These are phyloP conservation scores for Orcinus orca DNA, from an alignment of 2,113 vertebrate species.

Conservation along the genomic window DNA sequence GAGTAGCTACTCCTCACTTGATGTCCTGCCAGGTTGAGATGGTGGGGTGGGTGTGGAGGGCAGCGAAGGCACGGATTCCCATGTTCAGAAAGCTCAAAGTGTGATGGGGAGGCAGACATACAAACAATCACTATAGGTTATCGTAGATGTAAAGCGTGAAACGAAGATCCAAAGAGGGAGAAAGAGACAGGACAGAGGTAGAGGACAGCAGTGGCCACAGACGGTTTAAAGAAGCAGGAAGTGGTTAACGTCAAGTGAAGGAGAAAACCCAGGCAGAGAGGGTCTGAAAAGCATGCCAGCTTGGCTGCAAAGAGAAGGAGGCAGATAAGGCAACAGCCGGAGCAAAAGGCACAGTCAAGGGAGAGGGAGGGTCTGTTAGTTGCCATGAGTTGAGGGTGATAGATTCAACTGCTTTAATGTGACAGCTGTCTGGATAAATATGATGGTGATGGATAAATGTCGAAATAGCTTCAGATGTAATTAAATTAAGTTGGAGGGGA, in stretches of 20 bases:
- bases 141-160: not conserved
- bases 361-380: not conserved
- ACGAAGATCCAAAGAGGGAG: not conserved
- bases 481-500: slow-evolving; percentile 37
- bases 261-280: slow-evolving; percentile 3
- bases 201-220: not conserved
- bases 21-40: not conserved
- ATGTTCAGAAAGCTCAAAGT: not conserved
- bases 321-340: not conserved
- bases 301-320: not conserved
- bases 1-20: not conserved
- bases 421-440: slow-evolving; percentile 43
- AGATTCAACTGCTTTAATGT: slow-evolving; percentile 31
- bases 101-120: not conserved
- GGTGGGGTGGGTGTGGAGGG: no score
- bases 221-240: slow-evolving; percentile 17
- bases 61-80: not conserved
- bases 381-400: not conserved
- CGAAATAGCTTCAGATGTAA: slow-evolving; percentile 35
- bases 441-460: slow-evolving; percentile 22
- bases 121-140: not conserved
- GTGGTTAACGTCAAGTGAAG: not conserved
- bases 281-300: not conserved
- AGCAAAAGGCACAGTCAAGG: not conserved
- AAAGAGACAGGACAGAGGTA: not conserved